Percentiles rank a stretch among this genome's conserved stretches.
These are phyloP conservation scores for Margarornis squamiger DNA, from an alignment of 2,797 vertebrate species.

Conservation along the genomic window DNA sequence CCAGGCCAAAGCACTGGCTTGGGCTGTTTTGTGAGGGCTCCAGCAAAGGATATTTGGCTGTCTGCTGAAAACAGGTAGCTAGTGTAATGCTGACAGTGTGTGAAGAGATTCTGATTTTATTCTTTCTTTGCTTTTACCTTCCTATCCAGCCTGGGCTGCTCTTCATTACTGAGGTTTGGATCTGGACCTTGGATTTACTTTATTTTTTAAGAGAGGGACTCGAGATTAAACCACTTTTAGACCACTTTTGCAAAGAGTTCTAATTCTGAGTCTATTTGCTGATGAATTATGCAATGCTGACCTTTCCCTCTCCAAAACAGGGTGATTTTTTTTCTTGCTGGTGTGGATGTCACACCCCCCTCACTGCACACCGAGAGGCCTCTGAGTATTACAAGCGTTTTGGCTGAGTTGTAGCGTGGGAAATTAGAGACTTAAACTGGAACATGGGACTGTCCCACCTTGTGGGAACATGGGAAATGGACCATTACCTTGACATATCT, in stretches of 20 bases:
- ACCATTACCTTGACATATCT: fast-evolving
- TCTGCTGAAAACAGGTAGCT: background rate
- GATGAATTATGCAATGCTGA: background rate
- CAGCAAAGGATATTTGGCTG: background rate
- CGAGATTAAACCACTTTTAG: background rate
- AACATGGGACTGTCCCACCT: background rate
- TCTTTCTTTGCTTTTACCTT: background rate
- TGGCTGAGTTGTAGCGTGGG: background rate
- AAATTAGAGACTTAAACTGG: background rate
- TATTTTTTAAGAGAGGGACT: background rate
- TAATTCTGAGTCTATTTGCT: background rate
- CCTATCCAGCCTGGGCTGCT: background rate
- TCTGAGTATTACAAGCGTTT: background rate
- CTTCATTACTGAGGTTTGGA: fast-evolving
- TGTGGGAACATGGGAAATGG: background rate
- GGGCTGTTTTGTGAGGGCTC: background rate
- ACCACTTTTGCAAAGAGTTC: background rate
- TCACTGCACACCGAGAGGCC: background rate
- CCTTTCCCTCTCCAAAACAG: background rate
- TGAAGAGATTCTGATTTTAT: background rate
- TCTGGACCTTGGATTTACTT: background rate
- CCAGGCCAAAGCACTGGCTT: fast-evolving
- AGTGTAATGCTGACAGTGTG: background rate
- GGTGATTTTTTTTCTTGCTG: background rate
- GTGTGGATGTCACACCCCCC: background rate